Evolutionary conservation across 2,888 invertebrate genomes (phyloP).

Genomic region (Spialia ferax): DNA sequence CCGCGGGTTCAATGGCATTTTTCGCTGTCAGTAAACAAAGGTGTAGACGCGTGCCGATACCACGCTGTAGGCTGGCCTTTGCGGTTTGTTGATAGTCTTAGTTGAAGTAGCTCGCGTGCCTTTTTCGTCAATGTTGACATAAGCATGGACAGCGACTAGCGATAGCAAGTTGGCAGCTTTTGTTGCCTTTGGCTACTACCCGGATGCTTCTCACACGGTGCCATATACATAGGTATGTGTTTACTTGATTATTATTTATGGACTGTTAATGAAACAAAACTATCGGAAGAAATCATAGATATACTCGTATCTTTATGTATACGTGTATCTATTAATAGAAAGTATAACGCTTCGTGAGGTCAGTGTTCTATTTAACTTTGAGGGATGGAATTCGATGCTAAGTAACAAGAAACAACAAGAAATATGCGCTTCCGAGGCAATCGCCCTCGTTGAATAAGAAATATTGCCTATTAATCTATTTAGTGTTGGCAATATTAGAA

Average conservation of each 20-base stretch:
- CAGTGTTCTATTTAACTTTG: slow-evolving; percentile 1
- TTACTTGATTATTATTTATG: background rate
- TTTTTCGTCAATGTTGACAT: background rate
- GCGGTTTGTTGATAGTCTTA: background rate
- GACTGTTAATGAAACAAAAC: background rate
- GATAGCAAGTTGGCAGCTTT: slow-evolving; percentile 1
- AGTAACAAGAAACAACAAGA: slow-evolving; percentile 1
- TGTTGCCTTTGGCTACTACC: background rate
- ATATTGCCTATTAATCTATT: slow-evolving; percentile 37
- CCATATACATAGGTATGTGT: background rate
- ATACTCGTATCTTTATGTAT: too few species aligned
- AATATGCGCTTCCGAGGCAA: slow-evolving; percentile 26
- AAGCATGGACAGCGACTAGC: background rate
- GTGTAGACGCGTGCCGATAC: background rate
- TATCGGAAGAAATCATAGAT: background rate
- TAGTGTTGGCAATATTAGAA: slow-evolving; percentile 32
- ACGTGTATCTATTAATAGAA: too few species aligned
- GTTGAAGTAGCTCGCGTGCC: background rate
- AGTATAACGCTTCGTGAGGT: background rate
- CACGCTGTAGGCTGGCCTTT: background rate
- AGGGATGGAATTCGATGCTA: background rate
- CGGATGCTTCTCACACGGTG: background rate
- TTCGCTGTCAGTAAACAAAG: slow-evolving; percentile 22
- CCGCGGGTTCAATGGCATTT: slow-evolving; percentile 28
- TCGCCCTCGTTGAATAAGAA: slow-evolving; percentile 29